phyloP scores from a whole-genome alignment of 2,113 vertebrate genomes.

The Heterochromis multidens region DNA sequence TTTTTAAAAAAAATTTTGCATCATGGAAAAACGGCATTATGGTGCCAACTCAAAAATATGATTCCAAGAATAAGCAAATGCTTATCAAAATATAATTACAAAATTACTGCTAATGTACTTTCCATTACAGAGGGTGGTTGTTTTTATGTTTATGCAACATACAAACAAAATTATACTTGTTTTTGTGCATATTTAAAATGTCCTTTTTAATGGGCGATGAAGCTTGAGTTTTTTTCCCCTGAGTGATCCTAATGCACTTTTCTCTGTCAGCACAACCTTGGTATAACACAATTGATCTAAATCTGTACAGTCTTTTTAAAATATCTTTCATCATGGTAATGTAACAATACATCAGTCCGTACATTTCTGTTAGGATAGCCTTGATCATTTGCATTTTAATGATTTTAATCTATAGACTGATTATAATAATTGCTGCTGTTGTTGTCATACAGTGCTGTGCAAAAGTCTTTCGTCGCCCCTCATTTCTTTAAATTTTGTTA shows the following conservation, averaged over 20 bases:
- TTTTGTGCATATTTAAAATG: not conserved
- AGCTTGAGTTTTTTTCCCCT: accelerated
- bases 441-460: not conserved
- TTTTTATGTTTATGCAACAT: not conserved
- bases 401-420: not conserved
- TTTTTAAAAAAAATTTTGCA: too few relatives aligned
- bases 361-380: not conserved
- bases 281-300: not conserved
- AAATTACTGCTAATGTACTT: not conserved
- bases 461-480: not conserved
- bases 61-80: not conserved
- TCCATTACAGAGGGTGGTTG: conserved; percentile 11
- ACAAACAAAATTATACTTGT: not conserved
- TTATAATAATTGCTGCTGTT: not conserved
- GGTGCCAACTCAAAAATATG: too few relatives aligned
- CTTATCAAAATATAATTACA: not conserved
- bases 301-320: not conserved
- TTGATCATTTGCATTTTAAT: not conserved
- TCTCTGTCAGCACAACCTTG: not conserved
- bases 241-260: not conserved
- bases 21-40: too few relatives aligned
- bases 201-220: not conserved
- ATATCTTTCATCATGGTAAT: not conserved
- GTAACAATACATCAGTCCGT: not conserved
- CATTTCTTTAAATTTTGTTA: accelerated